Evolutionary conservation across 2,888 invertebrate species (phyloP), one percentile per base, ranked within the genome.

Genomic region (Encarsia formosa): DNA sequence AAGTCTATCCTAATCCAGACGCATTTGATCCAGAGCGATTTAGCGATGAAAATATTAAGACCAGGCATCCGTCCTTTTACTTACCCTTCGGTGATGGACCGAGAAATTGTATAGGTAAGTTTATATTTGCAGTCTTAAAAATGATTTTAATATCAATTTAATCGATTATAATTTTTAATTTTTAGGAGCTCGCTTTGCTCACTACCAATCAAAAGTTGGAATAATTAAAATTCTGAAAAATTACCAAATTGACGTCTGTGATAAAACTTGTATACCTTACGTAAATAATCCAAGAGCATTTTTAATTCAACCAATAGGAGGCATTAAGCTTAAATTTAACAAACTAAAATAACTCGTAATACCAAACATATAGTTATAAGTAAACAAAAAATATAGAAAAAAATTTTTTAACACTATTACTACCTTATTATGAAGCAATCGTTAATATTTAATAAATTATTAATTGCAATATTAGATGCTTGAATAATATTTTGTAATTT

Each of bases 201-300:
- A 61, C 3, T 61, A 63, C 46, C 74, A 75, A 59, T 61, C 73
- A 0, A 76, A 75, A 65, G 49, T 72, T 0, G 76, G 71, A 4
- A 37, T 75, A 1, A 64, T 66, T 4, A 60, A 65, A 34, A 60
- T 74, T 5, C 42, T 76, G 1, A 54, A 58, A 5, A 66, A 71
- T 47, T 73, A 66, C 53, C 63, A 65, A 50, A 59, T 75, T n/a
- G 63, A 65, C 1, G 59, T 72, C 4, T 72, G 68, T 38, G 62
- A 66, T 2, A 60, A 70, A 52, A 72, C 71, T 0, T 43, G 54
- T 9, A 60, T 62, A 34, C 65, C 69, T 1, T 66, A 69, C 9
- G 55, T 49, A 4, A 44, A 55, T 8, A 49, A 70, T 41, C 59
- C 65, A 5, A 54, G 23, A 0, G 23, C 64, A 1, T 59, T 68